Evolutionary conservation across 1,140 invertebrate genomes (phyloP).

Genomic region (Riptortus pedestris): DNA sequence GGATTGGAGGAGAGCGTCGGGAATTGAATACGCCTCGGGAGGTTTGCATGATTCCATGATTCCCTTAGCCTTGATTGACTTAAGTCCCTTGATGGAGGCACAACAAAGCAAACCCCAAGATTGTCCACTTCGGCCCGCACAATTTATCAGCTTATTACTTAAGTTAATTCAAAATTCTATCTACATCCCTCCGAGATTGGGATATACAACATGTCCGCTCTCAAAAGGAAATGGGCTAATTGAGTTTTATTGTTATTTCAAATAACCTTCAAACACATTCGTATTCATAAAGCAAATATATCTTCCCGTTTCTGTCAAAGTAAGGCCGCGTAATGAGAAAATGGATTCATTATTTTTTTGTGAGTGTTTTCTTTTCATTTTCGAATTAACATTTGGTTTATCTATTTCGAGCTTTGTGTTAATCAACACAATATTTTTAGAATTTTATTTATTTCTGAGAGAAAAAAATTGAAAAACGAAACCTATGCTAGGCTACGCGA

Average conservation of each 20-base stretch:
- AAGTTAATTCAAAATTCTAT: conserved; percentile 5
- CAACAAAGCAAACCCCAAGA: conserved; percentile 1
- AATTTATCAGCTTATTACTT: conserved; percentile 9
- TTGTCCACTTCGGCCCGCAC: not conserved
- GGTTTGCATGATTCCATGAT: conserved; percentile 1
- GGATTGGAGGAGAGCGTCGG: too few relatives aligned
- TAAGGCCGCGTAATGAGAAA: too few relatives aligned
- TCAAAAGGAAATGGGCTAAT: conserved; percentile 2
- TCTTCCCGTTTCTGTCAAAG: too few relatives aligned
- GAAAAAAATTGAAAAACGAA: too few relatives aligned
- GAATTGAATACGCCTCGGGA: not conserved
- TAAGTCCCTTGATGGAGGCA: conserved; percentile 1
- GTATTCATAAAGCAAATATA: conserved; percentile 7
- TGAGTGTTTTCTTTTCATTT: too few relatives aligned
- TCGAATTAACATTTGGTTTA: too few relatives aligned
- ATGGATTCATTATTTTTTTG: too few relatives aligned
- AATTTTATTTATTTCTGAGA: too few relatives aligned
- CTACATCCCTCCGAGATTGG: not conserved
- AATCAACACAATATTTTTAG: too few relatives aligned
- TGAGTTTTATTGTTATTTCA: conserved; percentile 6
- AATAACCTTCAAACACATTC: too few relatives aligned
- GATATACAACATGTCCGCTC: not conserved
- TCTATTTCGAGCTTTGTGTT: too few relatives aligned
- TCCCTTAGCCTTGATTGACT: conserved; percentile 2
- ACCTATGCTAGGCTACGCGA: too few relatives aligned